These are phyloP conservation scores for Anthonomus grandis DNA, from an alignment of 1,140 invertebrate species.

Conservation along the genomic window DNA sequence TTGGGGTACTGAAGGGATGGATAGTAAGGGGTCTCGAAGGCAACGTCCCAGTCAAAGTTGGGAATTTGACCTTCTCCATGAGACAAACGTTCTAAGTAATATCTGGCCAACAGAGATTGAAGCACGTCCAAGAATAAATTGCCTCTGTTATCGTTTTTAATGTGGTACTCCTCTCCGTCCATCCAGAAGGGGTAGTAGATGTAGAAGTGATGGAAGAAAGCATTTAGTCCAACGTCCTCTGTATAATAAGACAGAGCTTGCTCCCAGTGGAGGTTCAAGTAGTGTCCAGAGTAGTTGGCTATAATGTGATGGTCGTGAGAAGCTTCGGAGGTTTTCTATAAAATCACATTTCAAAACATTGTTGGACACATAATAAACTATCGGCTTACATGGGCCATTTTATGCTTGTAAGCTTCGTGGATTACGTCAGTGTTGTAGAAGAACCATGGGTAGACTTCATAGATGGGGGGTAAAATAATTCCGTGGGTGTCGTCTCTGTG, in stretches of 20 bases:
- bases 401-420: constrained; percentile 55
- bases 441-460: constrained; percentile 63
- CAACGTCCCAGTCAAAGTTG: constrained; percentile 54
- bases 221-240: constrained; percentile 67
- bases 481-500: constrained; percentile 59
- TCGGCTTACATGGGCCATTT: constrained; percentile 36
- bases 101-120: constrained; percentile 60
- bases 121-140: constrained; percentile 58
- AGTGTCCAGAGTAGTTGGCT: constrained; percentile 56
- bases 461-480: constrained; percentile 60
- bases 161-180: constrained; percentile 50
- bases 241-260: constrained; percentile 64
- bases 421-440: constrained; percentile 60
- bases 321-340: too few relatives aligned
- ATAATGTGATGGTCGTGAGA: constrained; percentile 49
- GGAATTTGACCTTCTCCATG: constrained; percentile 61
- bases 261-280: constrained; percentile 47
- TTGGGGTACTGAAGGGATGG: constrained; percentile 63
- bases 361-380: not conserved
- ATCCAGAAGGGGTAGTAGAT: constrained; percentile 64
- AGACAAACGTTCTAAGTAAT: constrained; percentile 65
- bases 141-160: constrained; percentile 54
- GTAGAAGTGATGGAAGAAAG: constrained; percentile 63
- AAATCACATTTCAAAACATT: not conserved
- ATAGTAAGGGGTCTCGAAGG: constrained; percentile 60